Evolutionary conservation across 2,797 vertebrate genomes (phyloP).

Genomic region (Podarcis lilfordi): DNA sequence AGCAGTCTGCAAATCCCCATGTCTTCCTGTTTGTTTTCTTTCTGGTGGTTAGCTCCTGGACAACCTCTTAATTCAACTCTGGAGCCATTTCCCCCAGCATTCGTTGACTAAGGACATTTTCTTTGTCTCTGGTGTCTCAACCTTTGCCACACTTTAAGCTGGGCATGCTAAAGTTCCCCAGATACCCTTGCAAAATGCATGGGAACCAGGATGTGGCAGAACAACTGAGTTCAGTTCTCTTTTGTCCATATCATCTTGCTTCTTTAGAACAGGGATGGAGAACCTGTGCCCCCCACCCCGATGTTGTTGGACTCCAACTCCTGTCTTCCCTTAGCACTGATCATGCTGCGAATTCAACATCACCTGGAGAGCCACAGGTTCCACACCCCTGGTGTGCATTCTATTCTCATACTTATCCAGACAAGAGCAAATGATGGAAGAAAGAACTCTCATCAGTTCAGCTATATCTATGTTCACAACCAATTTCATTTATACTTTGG

Average conservation of each 20-base stretch:
- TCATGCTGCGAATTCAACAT: background rate
- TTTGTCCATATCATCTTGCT: background rate
- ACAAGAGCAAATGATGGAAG: background rate
- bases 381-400: background rate
- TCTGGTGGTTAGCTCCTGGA: background rate
- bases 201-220: background rate
- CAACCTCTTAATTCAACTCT: slow-evolving; percentile 9
- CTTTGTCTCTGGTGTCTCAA: background rate
- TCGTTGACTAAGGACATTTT: slow-evolving; percentile 4
- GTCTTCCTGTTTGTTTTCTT: slow-evolving; percentile 9
- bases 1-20: background rate
- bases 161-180: background rate
- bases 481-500: background rate
- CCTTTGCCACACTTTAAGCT: background rate
- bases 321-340: background rate
- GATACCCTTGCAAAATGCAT: background rate
- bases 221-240: background rate
- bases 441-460: slow-evolving; percentile 18
- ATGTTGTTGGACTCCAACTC: background rate
- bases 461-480: slow-evolving; percentile 34
- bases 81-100: background rate
- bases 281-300: background rate
- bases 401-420: background rate
- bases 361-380: background rate
- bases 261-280: background rate